Conservation (phyloP, 2,888 invertebrate genomes). For the Hypomecis punctinalis region DNA sequence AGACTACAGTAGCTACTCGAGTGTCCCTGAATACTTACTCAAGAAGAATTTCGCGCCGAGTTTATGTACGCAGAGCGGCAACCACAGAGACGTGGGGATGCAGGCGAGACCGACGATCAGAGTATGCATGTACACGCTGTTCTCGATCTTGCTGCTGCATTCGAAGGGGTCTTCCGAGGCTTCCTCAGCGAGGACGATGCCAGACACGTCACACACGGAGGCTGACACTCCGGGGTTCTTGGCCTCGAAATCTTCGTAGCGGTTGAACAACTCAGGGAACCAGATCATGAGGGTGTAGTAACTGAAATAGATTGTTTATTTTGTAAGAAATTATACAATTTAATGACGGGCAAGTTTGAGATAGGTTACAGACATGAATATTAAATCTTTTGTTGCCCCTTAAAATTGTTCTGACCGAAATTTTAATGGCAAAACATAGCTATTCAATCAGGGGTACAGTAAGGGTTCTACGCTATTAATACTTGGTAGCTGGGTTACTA, state of each 20-base stretch:
- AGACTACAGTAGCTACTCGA: too few relatives aligned
- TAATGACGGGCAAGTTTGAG: too few relatives aligned
- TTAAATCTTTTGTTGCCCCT: too few relatives aligned
- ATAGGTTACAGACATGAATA: too few relatives aligned
- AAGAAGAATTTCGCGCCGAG: conserved; percentile 93
- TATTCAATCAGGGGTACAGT: too few relatives aligned
- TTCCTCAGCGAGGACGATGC: conserved; percentile 83
- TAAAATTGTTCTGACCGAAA: too few relatives aligned
- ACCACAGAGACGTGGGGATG: conserved; percentile 91
- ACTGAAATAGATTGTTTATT: conserved; percentile 73
- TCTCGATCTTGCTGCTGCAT: conserved; percentile 87
- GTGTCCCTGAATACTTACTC: conserved; percentile 80
- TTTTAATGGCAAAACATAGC: too few relatives aligned
- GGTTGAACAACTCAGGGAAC: conserved; percentile 95
- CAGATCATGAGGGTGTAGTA: conserved; percentile 97
- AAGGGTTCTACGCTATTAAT: too few relatives aligned
- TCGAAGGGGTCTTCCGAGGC: conserved; percentile 80
- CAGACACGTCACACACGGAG: conserved; percentile 91
- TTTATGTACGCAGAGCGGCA: conserved; percentile 91
- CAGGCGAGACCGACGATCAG: conserved; percentile 92
- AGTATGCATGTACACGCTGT: conserved; percentile 90
- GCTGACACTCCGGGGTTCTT: conserved; percentile 88
- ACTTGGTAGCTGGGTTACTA: too few relatives aligned
- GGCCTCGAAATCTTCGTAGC: conserved; percentile 91
- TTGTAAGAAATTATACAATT: too few relatives aligned